A percentile compares a stretch with the other conserved stretches of the same genome.
Evolutionary conservation across 2,113 vertebrate genomes (phyloP).

Genomic region (Lutjanus erythropterus): DNA sequence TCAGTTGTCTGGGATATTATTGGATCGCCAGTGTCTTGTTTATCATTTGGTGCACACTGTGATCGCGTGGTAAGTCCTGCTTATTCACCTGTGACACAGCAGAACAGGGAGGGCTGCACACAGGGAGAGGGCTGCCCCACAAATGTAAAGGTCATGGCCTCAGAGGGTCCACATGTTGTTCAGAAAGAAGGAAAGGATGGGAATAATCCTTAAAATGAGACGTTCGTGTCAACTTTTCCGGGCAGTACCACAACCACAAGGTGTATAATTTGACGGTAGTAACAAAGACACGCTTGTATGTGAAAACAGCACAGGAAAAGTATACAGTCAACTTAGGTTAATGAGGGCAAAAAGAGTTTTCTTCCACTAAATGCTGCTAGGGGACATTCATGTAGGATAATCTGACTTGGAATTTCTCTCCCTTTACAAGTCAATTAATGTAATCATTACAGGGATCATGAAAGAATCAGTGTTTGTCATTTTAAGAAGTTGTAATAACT

Average conservation of each 20-base stretch:
- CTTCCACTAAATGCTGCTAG: neutral
- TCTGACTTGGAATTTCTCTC: neutral
- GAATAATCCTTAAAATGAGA: slow-evolving; percentile 9
- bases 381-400: neutral
- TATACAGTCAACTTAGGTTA: neutral
- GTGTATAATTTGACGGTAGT: slow-evolving; percentile 1
- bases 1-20: neutral
- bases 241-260: slow-evolving; percentile 1
- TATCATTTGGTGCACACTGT: slow-evolving; percentile 31
- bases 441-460: neutral
- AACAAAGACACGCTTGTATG: slow-evolving; percentile 34
- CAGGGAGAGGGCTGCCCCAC: slow-evolving; percentile 7
- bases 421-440: neutral
- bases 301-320: slow-evolving; percentile 1
- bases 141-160: slow-evolving; percentile 44
- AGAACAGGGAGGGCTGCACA: slow-evolving; percentile 6
- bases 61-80: slow-evolving; percentile 27
- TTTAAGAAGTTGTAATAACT: neutral
- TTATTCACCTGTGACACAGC: slow-evolving; percentile 55
- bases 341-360: neutral
- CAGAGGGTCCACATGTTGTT: slow-evolving; percentile 35
- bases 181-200: slow-evolving; percentile 12
- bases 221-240: slow-evolving; percentile 29
- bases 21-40: slow-evolving; percentile 8
- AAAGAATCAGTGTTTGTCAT: neutral